A percentile compares a stretch with the other conserved stretches of the same genome.
Conservation (phyloP, 2,113 vertebrate genomes). For the Cottus gobio region DNA sequence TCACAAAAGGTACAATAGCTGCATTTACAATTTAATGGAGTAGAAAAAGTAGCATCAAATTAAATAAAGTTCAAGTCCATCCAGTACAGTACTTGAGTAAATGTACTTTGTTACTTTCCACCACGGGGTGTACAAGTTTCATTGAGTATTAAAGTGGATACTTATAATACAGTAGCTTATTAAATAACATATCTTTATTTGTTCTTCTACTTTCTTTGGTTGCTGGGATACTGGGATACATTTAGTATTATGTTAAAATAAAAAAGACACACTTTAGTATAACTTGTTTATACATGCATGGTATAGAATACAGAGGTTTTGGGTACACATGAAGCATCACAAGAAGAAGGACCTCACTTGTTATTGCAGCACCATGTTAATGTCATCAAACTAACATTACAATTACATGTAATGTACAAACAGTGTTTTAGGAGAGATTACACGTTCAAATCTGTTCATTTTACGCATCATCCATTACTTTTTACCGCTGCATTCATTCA, state of each 20-base stretch:
- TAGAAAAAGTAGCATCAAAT: background rate
- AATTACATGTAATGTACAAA: background rate
- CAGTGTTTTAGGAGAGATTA: background rate
- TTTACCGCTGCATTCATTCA: background rate
- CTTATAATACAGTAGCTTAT: background rate
- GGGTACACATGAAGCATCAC: constrained; percentile 5
- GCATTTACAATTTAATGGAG: background rate
- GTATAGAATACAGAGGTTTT: background rate
- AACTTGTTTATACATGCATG: constrained; percentile 12
- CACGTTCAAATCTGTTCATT: background rate
- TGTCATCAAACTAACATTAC: constrained; percentile 7
- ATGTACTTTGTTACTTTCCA: background rate
- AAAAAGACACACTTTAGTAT: background rate
- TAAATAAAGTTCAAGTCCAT: background rate
- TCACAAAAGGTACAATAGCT: background rate
- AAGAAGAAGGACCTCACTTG: background rate
- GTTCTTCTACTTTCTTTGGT: background rate
- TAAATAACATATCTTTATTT: background rate
- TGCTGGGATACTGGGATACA: background rate
- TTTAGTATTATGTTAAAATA: background rate
- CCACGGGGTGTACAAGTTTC: background rate
- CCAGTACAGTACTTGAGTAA: background rate
- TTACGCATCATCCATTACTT: background rate
- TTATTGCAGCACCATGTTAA: constrained; percentile 15
- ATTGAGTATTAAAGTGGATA: background rate